A percentile compares a stretch with the other conserved stretches of the same genome.
Evolutionary conservation across 2,888 invertebrate genomes (phyloP).

Genomic region (Anthophora plumipes): DNA sequence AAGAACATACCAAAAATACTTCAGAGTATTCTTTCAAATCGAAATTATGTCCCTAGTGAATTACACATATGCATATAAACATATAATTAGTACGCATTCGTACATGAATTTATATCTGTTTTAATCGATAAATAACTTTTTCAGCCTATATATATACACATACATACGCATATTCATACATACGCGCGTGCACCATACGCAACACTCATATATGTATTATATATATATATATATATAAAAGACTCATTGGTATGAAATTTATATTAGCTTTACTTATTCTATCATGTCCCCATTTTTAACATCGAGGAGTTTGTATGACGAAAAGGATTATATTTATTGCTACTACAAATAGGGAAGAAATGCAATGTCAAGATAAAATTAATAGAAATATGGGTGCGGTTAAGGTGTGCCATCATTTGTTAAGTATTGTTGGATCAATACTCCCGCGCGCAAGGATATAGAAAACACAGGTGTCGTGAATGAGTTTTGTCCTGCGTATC

Average conservation of each 20-base stretch:
- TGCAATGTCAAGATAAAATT: conserved; percentile 21
- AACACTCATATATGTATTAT: too few species aligned
- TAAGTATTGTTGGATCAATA: conserved; percentile 63
- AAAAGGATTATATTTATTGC: too few species aligned
- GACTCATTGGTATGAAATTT: too few species aligned
- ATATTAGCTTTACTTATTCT: too few species aligned
- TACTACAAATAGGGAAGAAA: too few species aligned
- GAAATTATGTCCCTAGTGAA: conserved; percentile 8
- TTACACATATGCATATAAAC: not conserved
- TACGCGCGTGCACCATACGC: not conserved
- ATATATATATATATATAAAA: too few species aligned
- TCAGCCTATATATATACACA: too few species aligned
- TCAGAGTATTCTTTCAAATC: conserved; percentile 35
- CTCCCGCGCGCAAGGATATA: conserved; percentile 54
- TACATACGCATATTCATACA: too few species aligned
- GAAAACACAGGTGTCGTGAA: conserved; percentile 42
- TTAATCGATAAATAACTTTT: not conserved
- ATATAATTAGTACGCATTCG: not conserved
- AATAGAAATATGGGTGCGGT: conserved; percentile 62
- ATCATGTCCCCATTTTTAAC: too few species aligned
- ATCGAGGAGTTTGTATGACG: too few species aligned
- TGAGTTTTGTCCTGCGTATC: conserved; percentile 45
- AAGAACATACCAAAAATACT: conserved; percentile 33
- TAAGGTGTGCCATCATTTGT: conserved; percentile 39
- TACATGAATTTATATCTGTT: not conserved